Conservation (phyloP, 2,797 vertebrate species). For the Diceros bicornis region DNA sequence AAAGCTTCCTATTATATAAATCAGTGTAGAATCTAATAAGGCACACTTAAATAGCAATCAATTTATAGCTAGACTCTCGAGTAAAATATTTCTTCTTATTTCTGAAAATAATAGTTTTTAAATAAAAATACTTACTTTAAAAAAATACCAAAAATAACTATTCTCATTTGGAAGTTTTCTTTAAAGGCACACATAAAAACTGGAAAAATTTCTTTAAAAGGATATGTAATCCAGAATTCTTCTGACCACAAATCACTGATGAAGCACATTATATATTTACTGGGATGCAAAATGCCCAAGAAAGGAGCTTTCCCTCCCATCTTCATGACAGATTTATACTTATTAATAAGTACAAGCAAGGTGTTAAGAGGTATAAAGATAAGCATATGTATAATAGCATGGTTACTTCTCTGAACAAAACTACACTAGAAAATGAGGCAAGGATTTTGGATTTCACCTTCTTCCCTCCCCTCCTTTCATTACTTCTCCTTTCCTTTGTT, state of each 20-base stretch:
- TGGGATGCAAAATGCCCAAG: neutral
- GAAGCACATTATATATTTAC: neutral
- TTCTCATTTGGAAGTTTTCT: conserved; percentile 11
- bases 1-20: neutral
- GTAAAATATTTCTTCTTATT: neutral
- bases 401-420: conserved; percentile 21
- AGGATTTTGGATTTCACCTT: neutral
- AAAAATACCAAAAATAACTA: conserved; percentile 36
- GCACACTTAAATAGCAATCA: neutral
- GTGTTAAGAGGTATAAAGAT: neutral
- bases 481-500: neutral
- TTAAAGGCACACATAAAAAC: neutral
- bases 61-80: neutral
- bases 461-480: accelerated
- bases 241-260: neutral
- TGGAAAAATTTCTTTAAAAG: neutral
- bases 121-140: conserved; percentile 18
- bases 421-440: neutral
- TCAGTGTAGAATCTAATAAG: neutral
- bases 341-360: neutral
- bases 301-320: neutral
- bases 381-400: too few species aligned
- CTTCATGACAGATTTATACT: neutral
- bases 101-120: conserved; percentile 53
- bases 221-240: neutral